These are phyloP conservation scores for Cyprinodon variegatus DNA, from an alignment of 2,113 vertebrate genomes.

Conservation along the genomic window DNA sequence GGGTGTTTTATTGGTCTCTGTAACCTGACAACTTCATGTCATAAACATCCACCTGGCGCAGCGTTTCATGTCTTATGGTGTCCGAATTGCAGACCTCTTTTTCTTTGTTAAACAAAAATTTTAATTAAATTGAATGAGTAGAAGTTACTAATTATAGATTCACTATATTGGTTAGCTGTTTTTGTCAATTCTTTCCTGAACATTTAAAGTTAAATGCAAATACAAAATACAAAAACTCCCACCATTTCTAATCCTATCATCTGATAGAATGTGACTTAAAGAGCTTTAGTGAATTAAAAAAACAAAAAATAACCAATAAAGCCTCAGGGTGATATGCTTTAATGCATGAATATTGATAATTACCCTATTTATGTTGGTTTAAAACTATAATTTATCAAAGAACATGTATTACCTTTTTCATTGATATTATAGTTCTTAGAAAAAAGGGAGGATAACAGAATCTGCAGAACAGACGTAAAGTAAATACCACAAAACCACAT, in stretches of 20 bases:
- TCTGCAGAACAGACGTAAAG: no score
- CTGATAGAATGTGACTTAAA: neutral
- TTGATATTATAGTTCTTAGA: no score
- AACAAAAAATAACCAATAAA: no score
- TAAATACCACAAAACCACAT: no score
- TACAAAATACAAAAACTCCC: neutral
- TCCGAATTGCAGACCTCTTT: neutral
- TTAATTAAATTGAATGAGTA: slow-evolving; percentile 25
- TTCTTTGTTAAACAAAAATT: slow-evolving; percentile 21
- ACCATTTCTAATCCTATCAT: neutral
- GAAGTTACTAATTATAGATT: neutral
- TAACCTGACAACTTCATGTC: slow-evolving; percentile 19
- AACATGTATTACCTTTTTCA: no score
- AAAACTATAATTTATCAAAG: no score
- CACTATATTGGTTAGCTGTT: neutral
- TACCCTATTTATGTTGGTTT: neutral
- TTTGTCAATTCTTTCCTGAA: no score
- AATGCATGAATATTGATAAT: neutral
- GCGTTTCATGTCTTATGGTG: neutral
- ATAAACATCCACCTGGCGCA: neutral
- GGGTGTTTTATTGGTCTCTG: slow-evolving; percentile 11
- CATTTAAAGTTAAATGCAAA: no score
- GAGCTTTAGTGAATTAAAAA: neutral
- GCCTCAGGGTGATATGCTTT: no score
- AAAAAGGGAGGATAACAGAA: no score